Base-by-base conservation (phyloP, 2,113 vertebrate genomes). In the Pardalotus punctatus region DNA sequence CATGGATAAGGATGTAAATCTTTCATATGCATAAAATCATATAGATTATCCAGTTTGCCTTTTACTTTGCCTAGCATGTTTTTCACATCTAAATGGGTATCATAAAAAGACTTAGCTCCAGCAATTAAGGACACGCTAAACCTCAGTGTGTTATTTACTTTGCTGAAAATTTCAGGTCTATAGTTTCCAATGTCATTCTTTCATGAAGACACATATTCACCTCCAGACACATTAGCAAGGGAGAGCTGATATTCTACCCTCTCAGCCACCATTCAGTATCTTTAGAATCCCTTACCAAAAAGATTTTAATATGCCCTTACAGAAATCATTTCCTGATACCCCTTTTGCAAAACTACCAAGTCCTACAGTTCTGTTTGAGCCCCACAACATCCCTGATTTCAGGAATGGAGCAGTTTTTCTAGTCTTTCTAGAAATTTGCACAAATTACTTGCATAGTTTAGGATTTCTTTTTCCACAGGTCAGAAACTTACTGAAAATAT, bases 1-100 rank as follows among this genome's bases (percentile, higher is more conserved):
- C 79, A 96, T 92, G 92, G 94, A 88, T 92, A 90, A 80, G 71
- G 54, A 88, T 77, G 80, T 80, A 93, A 93, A 88, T 86, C 45
- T 88, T 90, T 65, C 64, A 61, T 51, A 90, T 1, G 6, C 81
- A 81, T 58, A 88, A 92, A 83, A 51, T n/a, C 22, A 33, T 77
- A 82, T 4, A 88, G 88, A 86, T 90, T 73, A 82, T n/a, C 47
- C 71, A 83, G 58, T 71, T 83, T 67, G 81, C 78, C 72, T 82
- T 86, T 88, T 54, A 65, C 82, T 93, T 88, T 66, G 47, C 72
- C 51, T 62, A 47, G 35, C 64, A 54, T 54, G 51, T 90, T 94
- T 94, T 72, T 54, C 80, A 77, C 54, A 54, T 60, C 24, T 38
- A 53, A 42, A 51, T 28, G n/a, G 22, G 11, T 27, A 54, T 73